Evolutionary conservation across 2,888 invertebrate genomes (phyloP), one percentile per base, ranked within the genome.

Genomic region (Chrysina gloriosa): DNA sequence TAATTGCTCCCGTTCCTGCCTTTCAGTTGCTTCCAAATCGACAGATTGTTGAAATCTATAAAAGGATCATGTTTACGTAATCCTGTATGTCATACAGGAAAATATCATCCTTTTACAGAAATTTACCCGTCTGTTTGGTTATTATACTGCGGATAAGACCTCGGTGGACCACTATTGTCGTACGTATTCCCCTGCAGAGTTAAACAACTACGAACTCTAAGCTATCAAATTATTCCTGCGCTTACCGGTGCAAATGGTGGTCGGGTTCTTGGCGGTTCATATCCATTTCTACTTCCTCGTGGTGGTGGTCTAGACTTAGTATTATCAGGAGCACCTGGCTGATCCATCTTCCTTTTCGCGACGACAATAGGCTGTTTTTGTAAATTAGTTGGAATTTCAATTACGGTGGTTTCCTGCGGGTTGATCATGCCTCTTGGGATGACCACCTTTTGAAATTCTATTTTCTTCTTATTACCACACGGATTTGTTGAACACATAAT

Each of bases 371-470:
- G 75, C 39, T 77, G 75, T 58, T 74, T 73, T 21, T 78, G 71
- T 19, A 78, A 69, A 48, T 70, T 52, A 2, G 70, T 67, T 3
- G 80, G 80, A 36, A 81, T 80, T 75, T 81, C 80, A 42, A 81
- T 78, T 31, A 81, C 73, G 3, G 80, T 79, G 1, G 78, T 79
- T 65, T 80, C 78, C 9, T 74, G 70, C 7, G 79, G 76, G 67
- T 81, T 77, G 16, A 81, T 76, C 67, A 78, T 75, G 7, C 79
- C 81, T 72, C 74, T 77, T 7, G 80, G 80, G 27, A 80, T 77
- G 5, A 79, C 74, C 48, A 80, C 72, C 70, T 79, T 78, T 69
- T 80, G 78, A 19, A n/a, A 11, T 19, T 45, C 58, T n/a, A 67
- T 65, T 52, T 70, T 65, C 36, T 70, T 70, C 42, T 65, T 68